Evolutionary conservation across 2,113 vertebrate species (phyloP), one percentile per base, ranked within the genome.

Genomic region (Synchiropus splendidus): DNA sequence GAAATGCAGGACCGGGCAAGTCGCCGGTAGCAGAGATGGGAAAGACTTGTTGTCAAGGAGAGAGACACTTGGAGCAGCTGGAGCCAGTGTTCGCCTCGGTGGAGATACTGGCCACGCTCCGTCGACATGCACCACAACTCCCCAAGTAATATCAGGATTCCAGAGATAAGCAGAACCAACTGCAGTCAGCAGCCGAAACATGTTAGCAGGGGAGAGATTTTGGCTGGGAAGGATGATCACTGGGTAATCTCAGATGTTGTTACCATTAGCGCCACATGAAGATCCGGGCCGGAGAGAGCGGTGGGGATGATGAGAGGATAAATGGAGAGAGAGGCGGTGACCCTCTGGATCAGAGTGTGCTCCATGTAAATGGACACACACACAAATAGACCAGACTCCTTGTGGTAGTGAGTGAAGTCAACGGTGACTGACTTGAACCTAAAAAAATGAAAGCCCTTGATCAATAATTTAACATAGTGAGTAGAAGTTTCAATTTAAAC

Each of bases 361-460:
- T 77, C 48, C 1, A 87, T 39, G n/a, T 61, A 51, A n/a, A 86
- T 6, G 17, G 75, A 83, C 21, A 84, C 72, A 10, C 75, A 78
- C 44, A 84, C 43, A 48, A 84, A 77, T 16, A 87, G 63, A 17
- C 49, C 62, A 1, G 81, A 83, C 54, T 81, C 75, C 45, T 54
- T 74, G 55, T 86, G 82, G 62, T 81, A 78, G 48, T 85, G 88
- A 12, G 84, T 85, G 48, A 86, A 86, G 64, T 85, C 82, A 2
- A 88, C 31, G 10, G 75, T 70, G 30, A 87, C 16, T 10, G 48
- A 12, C 41, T 63, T 58, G 40, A 60, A 77, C 66, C 84, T 86
- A 57, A 3, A 27, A 27, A 27, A 27, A 27, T n/a, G n/a, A n/a
- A n/a, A n/a, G n/a, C n/a, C n/a, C n/a, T n/a, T n/a, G n/a, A n/a